Conservation (phyloP, 1,140 invertebrate species). For the Leptinotarsa texana region DNA sequence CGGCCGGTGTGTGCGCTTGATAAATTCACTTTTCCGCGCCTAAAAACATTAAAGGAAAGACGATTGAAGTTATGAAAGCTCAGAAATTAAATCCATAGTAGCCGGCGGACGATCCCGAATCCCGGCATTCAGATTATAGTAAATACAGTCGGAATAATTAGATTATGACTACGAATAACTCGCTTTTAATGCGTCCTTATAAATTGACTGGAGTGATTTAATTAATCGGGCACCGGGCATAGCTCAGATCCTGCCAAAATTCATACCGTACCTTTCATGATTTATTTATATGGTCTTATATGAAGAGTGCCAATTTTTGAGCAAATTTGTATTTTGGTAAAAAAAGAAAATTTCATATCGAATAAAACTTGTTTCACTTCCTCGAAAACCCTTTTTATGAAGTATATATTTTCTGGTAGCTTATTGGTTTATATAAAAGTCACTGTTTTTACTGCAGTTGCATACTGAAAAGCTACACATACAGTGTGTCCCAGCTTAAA, state of each 20-base stretch:
- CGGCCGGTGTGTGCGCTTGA: conserved; percentile 56
- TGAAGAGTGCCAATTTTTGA: too few species aligned
- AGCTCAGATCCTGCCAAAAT: neutral
- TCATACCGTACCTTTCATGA: neutral
- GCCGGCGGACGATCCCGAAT: conserved; percentile 36
- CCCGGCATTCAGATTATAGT: conserved; percentile 47
- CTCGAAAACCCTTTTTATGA: too few species aligned
- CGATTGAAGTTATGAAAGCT: conserved; percentile 58
- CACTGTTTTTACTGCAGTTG: too few species aligned
- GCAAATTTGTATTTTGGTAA: too few species aligned
- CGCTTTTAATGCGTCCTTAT: conserved; percentile 54
- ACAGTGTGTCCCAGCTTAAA: too few species aligned
- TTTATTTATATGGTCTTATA: too few species aligned
- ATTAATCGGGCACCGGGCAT: conserved; percentile 32
- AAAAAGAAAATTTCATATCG: too few species aligned
- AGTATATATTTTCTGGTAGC: too few species aligned
- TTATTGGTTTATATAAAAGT: too few species aligned
- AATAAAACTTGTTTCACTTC: too few species aligned
- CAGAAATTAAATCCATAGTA: conserved; percentile 55
- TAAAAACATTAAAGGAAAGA: conserved; percentile 57
- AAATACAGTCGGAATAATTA: conserved; percentile 56
- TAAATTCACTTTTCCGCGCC: conserved; percentile 57
- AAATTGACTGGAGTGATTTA: conserved; percentile 51
- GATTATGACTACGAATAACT: conserved; percentile 55
- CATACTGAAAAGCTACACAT: too few species aligned